These are phyloP conservation scores for Cryptoblepharus egeriae DNA, from an alignment of 2,797 vertebrate species.

Conservation along the genomic window DNA sequence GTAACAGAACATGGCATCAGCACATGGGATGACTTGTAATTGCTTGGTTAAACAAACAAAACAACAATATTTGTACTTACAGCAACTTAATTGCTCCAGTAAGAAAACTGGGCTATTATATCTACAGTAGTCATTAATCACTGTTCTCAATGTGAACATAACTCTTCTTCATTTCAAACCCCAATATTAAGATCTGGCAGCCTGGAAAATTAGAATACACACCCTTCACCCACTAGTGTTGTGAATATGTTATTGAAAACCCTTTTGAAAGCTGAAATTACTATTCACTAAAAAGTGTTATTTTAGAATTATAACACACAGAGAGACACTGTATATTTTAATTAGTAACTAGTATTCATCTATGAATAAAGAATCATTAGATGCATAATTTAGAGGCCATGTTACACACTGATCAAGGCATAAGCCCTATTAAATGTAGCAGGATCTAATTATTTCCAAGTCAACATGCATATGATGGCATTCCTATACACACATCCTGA, in stretches of 20 bases:
- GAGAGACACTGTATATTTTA: neutral
- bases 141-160: constrained; percentile 14
- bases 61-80: constrained; percentile 13
- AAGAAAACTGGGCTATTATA: constrained; percentile 29
- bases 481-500: too few species aligned
- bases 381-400: too few species aligned
- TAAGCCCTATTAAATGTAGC: too few species aligned
- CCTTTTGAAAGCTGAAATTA: neutral
- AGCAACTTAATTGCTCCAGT: constrained; percentile 19
- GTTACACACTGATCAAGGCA: too few species aligned
- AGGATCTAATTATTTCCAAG: too few species aligned
- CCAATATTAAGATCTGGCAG: constrained; percentile 9
- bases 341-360: neutral
- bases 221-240: neutral
- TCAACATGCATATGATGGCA: too few species aligned
- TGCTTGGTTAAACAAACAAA: constrained; percentile 39
- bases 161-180: constrained; percentile 13
- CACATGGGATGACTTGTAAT: constrained; percentile 40
- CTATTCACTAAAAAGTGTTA: neutral
- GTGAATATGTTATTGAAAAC: neutral
- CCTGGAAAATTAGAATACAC: constrained; percentile 9
- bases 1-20: constrained; percentile 25
- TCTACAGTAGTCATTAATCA: constrained; percentile 9
- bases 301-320: neutral
- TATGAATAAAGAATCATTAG: neutral